Evolutionary conservation across 30 jellyfish, hydroid and myxozoan species (phyloP).

Genomic region (Aurelia aurita complex sp. Pacific): DNA sequence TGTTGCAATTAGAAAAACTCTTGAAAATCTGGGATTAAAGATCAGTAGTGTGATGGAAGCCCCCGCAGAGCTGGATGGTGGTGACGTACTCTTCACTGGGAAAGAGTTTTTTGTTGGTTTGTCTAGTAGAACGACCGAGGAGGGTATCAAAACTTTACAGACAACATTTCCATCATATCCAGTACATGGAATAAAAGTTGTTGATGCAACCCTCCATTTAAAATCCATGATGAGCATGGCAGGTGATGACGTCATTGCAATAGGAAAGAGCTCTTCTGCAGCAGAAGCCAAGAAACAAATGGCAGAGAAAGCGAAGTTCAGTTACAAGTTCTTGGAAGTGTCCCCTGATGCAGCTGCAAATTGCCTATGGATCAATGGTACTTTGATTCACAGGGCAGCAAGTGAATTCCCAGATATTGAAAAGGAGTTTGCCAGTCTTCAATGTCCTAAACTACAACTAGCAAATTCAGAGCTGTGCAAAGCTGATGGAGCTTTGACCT

Average conservation of each 20-base stretch:
- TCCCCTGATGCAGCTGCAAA: slow-evolving; percentile 84
- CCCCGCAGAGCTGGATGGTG: slow-evolving; percentile 94
- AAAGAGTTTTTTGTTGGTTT: slow-evolving; percentile 89
- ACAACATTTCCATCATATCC: slow-evolving; percentile 68
- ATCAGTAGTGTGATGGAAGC: slow-evolving; percentile 51
- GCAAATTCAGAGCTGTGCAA: slow-evolving; percentile 66
- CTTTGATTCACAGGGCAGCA: slow-evolving; percentile 56
- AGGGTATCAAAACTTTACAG: slow-evolving; percentile 52
- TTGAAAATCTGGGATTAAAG: slow-evolving; percentile 20
- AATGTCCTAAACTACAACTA: slow-evolving; percentile 46
- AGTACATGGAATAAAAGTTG: slow-evolving; percentile 65
- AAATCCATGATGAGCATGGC: slow-evolving; percentile 78
- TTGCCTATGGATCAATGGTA: slow-evolving; percentile 79
- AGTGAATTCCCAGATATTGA: slow-evolving; percentile 66
- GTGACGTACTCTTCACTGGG: slow-evolving; percentile 96
- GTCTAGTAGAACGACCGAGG: slow-evolving; percentile 71
- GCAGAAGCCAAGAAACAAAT: slow-evolving; percentile 36
- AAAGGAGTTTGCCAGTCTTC: slow-evolving; percentile 40
- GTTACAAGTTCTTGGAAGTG: slow-evolving; percentile 50
- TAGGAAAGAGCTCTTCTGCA: slow-evolving; percentile 64
- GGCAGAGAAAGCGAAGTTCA: slow-evolving; percentile 50
- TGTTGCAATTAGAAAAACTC: slow-evolving; percentile 39
- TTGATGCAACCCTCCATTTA: slow-evolving; percentile 71
- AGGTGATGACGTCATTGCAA: slow-evolving; percentile 59
- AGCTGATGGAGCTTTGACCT: slow-evolving; percentile 92